Conservation (phyloP, 2,797 vertebrate genomes). For the Enteromius argenteus region DNA sequence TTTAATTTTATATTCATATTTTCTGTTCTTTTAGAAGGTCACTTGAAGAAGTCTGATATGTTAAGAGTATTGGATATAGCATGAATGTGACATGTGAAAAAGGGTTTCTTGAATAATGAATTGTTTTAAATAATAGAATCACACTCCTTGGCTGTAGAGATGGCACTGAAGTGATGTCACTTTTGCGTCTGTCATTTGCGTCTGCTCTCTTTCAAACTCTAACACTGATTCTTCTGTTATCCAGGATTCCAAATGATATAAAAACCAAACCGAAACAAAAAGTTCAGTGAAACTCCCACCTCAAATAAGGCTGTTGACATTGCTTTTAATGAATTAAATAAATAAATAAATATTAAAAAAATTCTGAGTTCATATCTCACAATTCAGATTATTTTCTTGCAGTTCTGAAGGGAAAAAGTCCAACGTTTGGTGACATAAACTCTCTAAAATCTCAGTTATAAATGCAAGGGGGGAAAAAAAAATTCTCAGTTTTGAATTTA, state of each 20-base stretch:
- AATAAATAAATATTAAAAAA: too few relatives aligned
- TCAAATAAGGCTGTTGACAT: neutral
- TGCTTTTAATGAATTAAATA: neutral
- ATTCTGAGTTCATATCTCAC: neutral
- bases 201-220: neutral
- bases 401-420: neutral
- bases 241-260: neutral
- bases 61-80: conserved; percentile 2
- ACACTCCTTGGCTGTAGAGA: neutral
- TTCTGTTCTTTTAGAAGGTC: neutral
- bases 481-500: neutral
- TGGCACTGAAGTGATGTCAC: conserved; percentile 1
- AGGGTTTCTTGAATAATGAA: conserved; percentile 32
- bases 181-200: neutral
- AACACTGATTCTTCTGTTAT: neutral
- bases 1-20: neutral
- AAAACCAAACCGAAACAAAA: neutral
- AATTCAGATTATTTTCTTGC: neutral
- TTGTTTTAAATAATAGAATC: conserved; percentile 49
- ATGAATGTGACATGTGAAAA: conserved; percentile 21
- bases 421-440: neutral
- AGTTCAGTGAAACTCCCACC: neutral
- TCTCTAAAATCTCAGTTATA: neutral
- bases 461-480: too few relatives aligned
- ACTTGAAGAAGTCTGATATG: neutral